Evolutionary conservation across 1,140 invertebrate genomes (phyloP).

Genomic region (Prorops nasuta): DNA sequence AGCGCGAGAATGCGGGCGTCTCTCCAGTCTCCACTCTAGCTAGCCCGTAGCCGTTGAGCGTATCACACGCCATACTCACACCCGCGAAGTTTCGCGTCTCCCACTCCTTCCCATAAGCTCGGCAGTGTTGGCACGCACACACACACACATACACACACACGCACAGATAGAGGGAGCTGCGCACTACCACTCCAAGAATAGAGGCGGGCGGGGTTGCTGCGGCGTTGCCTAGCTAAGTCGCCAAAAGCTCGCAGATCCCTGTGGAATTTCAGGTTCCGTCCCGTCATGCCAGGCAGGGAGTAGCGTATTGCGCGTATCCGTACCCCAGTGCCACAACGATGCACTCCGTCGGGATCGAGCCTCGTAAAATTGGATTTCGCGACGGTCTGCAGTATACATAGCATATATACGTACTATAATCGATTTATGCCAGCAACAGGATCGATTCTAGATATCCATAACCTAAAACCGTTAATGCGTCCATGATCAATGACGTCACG

Average conservation of each 20-base stretch:
- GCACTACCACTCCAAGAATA: no score
- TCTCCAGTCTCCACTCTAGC: no score
- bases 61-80: no score
- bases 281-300: conserved; percentile 23
- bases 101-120: no score
- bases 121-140: no score
- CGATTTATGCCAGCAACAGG: conserved; percentile 21
- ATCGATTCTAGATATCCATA: conserved; percentile 3
- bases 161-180: no score
- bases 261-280: conserved; percentile 23
- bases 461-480: no score
- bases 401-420: conserved; percentile 3
- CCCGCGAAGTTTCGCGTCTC: no score
- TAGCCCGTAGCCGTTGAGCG: no score
- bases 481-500: no score
- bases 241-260: conserved; percentile 30
- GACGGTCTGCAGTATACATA: not conserved
- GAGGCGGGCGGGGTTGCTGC: conserved; percentile 18
- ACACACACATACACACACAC: no score
- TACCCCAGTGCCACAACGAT: conserved; percentile 23
- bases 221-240: conserved; percentile 31
- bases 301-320: conserved; percentile 24
- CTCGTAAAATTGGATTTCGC: conserved; percentile 34
- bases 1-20: no score
- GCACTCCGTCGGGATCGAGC: conserved; percentile 29